These are phyloP conservation scores for Acrobasis repandana DNA, from an alignment of 2,888 invertebrate genomes.

Conservation along the genomic window DNA sequence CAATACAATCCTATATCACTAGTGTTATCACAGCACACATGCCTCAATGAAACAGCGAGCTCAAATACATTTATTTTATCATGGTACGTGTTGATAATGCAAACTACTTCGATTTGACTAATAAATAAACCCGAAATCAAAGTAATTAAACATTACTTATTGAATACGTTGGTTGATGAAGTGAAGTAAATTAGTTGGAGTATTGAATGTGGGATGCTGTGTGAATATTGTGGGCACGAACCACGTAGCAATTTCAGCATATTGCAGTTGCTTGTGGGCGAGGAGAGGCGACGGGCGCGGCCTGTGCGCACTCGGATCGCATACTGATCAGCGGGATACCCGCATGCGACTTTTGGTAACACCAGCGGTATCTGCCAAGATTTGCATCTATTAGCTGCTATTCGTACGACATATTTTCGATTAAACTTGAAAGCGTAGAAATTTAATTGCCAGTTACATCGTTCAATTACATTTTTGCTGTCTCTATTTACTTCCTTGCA, in stretches of 20 bases:
- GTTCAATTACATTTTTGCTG: not conserved
- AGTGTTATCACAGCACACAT: constrained; percentile 52
- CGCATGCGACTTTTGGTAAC: constrained; percentile 8
- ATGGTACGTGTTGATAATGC: constrained; percentile 56
- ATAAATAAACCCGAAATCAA: constrained; percentile 25
- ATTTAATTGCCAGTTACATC: not conserved
- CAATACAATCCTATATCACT: constrained; percentile 42
- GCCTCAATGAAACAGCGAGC: constrained; percentile 57
- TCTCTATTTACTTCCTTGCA: not conserved
- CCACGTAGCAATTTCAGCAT: constrained; percentile 76
- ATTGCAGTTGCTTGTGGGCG: constrained; percentile 59
- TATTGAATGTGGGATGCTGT: constrained; percentile 27
- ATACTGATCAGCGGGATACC: constrained; percentile 56
- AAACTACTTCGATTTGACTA: constrained; percentile 36
- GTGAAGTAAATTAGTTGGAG: constrained; percentile 24
- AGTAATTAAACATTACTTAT: constrained; percentile 23
- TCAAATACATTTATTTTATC: constrained; percentile 59
- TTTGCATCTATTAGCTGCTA: constrained; percentile 11
- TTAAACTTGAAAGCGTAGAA: not conserved
- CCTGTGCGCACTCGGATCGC: constrained; percentile 53
- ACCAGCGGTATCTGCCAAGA: not conserved
- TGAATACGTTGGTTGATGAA: constrained; percentile 21
- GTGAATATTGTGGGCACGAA: constrained; percentile 55
- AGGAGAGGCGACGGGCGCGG: constrained; percentile 47
- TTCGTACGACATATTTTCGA: constrained; percentile 6